Conservation (phyloP, 2,113 vertebrate species). For the Empidonax traillii region DNA sequence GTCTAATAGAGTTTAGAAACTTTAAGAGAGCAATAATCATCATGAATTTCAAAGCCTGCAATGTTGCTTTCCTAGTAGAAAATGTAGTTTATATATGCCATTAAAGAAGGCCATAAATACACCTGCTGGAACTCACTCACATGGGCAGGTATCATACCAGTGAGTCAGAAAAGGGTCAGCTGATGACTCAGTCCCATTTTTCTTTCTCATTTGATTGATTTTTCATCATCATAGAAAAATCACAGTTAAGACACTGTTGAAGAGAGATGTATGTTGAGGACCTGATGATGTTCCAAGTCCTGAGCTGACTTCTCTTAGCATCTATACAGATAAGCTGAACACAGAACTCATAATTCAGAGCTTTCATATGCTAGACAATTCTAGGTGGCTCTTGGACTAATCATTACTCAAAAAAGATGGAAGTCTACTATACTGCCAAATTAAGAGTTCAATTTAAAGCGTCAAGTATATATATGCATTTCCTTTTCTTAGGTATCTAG, state of each 20-base stretch:
- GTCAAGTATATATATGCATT: neutral
- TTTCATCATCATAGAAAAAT: neutral
- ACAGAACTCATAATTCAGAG: neutral
- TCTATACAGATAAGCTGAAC: neutral
- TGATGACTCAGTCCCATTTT: neutral
- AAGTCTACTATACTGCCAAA: neutral
- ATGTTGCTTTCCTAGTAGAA: neutral
- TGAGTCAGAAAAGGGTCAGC: neutral
- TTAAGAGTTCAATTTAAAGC: neutral
- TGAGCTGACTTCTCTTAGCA: neutral
- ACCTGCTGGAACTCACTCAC: neutral
- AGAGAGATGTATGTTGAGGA: neutral
- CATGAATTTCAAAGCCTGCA: neutral
- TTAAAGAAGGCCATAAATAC: neutral
- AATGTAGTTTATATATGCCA: neutral
- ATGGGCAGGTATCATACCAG: neutral
- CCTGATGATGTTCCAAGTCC: neutral
- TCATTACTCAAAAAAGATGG: neutral
- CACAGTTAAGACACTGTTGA: neutral
- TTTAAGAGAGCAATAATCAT: neutral
- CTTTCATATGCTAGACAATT: neutral
- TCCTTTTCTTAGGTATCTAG: neutral
- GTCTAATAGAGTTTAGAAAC: neutral
- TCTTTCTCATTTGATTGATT: neutral
- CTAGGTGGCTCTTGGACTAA: neutral